phyloP scores from a whole-genome alignment of 2,888 invertebrate genomes.

The Entomobrya proxima region DNA sequence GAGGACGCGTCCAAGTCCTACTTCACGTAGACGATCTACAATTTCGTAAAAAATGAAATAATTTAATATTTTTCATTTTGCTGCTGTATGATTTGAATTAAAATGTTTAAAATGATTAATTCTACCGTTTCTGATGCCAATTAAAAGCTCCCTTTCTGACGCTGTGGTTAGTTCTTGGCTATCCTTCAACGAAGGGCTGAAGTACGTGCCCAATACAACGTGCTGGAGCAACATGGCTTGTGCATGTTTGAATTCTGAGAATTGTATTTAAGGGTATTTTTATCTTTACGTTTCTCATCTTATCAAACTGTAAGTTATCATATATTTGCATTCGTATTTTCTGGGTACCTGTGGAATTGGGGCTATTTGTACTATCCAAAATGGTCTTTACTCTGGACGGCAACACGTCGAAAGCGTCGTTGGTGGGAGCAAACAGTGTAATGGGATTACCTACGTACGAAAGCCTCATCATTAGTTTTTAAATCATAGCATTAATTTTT shows the following conservation, averaged over 20 bases:
- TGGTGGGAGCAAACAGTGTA: slow-evolving; percentile 75
- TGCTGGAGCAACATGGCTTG: slow-evolving; percentile 75
- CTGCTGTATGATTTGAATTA: background rate
- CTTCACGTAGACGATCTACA: slow-evolving; percentile 74
- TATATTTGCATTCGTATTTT: background rate
- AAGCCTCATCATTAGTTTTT: background rate
- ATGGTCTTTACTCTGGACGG: slow-evolving; percentile 71
- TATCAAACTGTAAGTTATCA: background rate
- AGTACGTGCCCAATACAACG: slow-evolving; percentile 74
- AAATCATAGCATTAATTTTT: background rate
- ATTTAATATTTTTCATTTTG: background rate
- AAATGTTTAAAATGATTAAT: background rate
- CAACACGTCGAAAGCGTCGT: slow-evolving; percentile 75
- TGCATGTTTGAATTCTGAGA: slow-evolving; percentile 68
- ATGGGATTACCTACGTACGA: slow-evolving; percentile 72
- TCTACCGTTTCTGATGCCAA: slow-evolving; percentile 75
- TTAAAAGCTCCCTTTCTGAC: slow-evolving; percentile 73
- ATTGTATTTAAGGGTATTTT: background rate
- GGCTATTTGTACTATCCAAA: slow-evolving; percentile 68
- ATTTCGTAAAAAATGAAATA: background rate
- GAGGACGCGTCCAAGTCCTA: slow-evolving; percentile 74
- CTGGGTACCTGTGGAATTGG: slow-evolving; percentile 55
- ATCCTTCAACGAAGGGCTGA: slow-evolving; percentile 75
- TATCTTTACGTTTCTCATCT: background rate
- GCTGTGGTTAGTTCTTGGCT: slow-evolving; percentile 75